These are phyloP conservation scores for Phocoena phocoena DNA, from an alignment of 2,113 vertebrate genomes.

Conservation along the genomic window DNA sequence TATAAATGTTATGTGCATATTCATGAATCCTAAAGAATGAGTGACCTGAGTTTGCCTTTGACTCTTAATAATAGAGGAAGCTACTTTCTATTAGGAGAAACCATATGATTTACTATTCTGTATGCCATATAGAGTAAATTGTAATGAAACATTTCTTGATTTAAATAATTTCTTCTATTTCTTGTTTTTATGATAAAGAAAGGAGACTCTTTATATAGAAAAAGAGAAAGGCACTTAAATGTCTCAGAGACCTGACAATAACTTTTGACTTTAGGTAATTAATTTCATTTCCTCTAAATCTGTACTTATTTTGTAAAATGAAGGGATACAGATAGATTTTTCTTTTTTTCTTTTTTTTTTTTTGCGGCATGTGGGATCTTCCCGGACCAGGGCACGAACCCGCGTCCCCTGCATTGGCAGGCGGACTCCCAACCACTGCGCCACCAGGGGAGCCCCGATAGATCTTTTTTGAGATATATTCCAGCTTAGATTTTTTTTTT, in stretches of 20 bases:
- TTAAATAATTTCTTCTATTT: not conserved
- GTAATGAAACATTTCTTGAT: not conserved
- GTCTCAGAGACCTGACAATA: not conserved
- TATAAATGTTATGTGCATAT: not conserved
- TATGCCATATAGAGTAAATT: not conserved
- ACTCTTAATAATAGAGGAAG: not conserved
- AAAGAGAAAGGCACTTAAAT: not conserved
- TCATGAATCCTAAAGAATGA: not conserved
- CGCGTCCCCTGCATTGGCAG: too few relatives aligned
- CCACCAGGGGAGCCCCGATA: not conserved
- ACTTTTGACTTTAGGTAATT: not conserved
- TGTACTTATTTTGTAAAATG: constrained; percentile 12
- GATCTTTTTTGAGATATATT: not conserved
- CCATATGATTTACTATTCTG: not conserved
- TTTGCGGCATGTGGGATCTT: too few relatives aligned
- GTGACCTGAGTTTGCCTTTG: not conserved
- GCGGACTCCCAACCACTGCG: too few relatives aligned
- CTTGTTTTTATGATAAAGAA: not conserved
- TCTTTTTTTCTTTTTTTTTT: not conserved
- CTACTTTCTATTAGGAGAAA: not conserved
- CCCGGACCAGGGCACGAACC: too few relatives aligned
- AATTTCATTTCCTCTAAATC: not conserved
- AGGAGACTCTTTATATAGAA: not conserved
- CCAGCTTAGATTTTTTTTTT: not conserved
- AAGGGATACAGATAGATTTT: not conserved